Evolutionary conservation across 2,113 vertebrate species (phyloP).

Genomic region (Phoxinus phoxinus): DNA sequence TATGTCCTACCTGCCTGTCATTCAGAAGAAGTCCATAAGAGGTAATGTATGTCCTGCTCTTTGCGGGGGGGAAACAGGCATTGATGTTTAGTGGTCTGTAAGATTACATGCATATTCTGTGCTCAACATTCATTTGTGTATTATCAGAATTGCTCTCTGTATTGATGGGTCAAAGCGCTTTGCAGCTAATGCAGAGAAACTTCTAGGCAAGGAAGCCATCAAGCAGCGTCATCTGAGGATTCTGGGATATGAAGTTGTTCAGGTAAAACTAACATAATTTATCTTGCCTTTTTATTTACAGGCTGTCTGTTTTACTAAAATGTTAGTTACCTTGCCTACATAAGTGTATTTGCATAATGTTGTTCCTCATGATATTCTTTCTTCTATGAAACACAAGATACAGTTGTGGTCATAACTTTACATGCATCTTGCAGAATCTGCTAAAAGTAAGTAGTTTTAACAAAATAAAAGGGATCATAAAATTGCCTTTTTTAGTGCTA

Average conservation of each 20-base stretch:
- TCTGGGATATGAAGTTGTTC: slow-evolving; percentile 89
- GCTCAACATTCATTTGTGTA: slow-evolving; percentile 2
- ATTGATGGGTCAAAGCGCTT: slow-evolving; percentile 88
- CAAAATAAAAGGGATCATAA: neutral
- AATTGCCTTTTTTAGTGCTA: too few species aligned
- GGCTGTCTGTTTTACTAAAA: neutral
- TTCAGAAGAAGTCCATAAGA: slow-evolving; percentile 78
- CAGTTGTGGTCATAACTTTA: neutral
- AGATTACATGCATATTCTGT: neutral
- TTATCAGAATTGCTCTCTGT: slow-evolving; percentile 85
- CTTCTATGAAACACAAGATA: too few species aligned
- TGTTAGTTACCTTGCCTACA: neutral
- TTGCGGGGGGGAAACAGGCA: too few species aligned
- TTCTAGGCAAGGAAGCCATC: slow-evolving; percentile 87
- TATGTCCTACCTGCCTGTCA: slow-evolving; percentile 81
- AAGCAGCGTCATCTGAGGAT: slow-evolving; percentile 90
- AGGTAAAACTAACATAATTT: slow-evolving; percentile 72
- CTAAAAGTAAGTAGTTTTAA: neutral
- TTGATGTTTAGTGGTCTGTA: neutral
- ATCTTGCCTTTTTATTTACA: neutral
- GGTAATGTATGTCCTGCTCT: slow-evolving; percentile 70
- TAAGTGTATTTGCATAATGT: neutral
- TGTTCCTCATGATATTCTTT: too few species aligned
- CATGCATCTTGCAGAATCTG: neutral
- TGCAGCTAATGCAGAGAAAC: slow-evolving; percentile 74